Evolutionary conservation across 2,888 invertebrate genomes (phyloP), one percentile per base, ranked within the genome.

Genomic region (Sminthurinus aureus): DNA sequence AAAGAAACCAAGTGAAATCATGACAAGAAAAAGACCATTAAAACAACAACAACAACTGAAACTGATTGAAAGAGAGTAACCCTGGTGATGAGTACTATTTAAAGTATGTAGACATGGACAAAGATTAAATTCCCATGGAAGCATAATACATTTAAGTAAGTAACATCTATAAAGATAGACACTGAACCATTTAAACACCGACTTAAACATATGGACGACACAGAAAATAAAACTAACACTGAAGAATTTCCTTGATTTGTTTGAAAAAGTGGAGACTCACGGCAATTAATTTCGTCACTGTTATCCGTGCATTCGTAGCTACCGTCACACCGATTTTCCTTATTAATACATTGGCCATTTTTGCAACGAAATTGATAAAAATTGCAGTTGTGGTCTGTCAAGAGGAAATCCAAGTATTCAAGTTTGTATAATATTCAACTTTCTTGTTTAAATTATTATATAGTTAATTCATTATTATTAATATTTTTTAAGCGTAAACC

Each of bases 261-360:
- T 67, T 67, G n/a, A n/a, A n/a, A 26, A 24, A 24, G 38, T 12
- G 24, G 38, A 66, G 52, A 84, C 84, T 84, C 81, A 84, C 93
- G 92, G 91, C 95, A 95, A 87, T 92, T 92, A 82, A 87, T 77
- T 90, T 94, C 94, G 89, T 94, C 94, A 50, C 93, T 92, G 77
- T 91, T 91, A 86, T 94, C 93, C 89, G 6, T 73, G 26, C 94
- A 94, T 86, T 94, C 92, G 20, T 71, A 75, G 4, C 89, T 79
- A 58, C 91, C 91, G 89, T 94, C 91, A 90, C 94, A 94, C 58
- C 91, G 91, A 78, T 89, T 90, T 83, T 89, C 90, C 71, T 88
- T 89, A 67, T 92, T 91, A 86, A 94, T 92, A 90, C 94, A 94
- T 50, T 90, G 89, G 38, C 86, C 85, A 6, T 93, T 92, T 93